Evolutionary conservation across 2,888 invertebrate species (phyloP), one percentile per base, ranked within the genome.

Genomic region (Leptinotarsa rubiginosa): DNA sequence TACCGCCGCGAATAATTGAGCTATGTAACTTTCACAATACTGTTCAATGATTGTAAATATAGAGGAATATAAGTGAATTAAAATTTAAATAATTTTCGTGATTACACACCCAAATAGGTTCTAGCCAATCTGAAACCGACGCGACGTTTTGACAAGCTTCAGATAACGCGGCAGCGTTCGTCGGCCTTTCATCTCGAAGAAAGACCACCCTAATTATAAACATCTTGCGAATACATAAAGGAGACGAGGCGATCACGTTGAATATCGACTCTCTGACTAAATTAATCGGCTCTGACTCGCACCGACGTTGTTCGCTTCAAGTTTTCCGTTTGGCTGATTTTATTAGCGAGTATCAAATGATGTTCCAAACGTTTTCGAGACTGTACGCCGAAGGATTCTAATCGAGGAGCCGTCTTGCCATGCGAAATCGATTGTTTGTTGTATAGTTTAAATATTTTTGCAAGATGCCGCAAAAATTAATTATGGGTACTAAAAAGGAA

Each of bases 151-250:
- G 22, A 56, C 56, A 22, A 20, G 56, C 62, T 41, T 62, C 31
- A 18, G n/a, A 62, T 62, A 62, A 62, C 62, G 62, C 62, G 15
- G 62, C 62, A 41, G 41, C 10, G 62, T 5, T 62, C 62, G n/a
- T n/a, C 31, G 62, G 15, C 62, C 62, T 62, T 62, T 62, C 62
- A 62, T 62, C 62, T 62, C 62, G 1, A 12, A 62, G 62, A 62
- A 62, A 62, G 62, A 62, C 62, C 62, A 62, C 62, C 62, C 62
- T 62, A 62, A 62, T 62, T 62, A 62, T 62, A 62, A 62, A 62
- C 62, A 62, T 62, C 62, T 62, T 62, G 62, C 62, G 62, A 41
- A 62, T 41, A 41, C n/a, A 41, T 7, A n/a, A n/a, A 62, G 41
- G 62, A 62, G 62, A 62, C 62, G 62, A 25, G 41, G 41, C 62